phyloP scores from a whole-genome alignment of 2,888 invertebrate species.

The Cantharis rufa region DNA sequence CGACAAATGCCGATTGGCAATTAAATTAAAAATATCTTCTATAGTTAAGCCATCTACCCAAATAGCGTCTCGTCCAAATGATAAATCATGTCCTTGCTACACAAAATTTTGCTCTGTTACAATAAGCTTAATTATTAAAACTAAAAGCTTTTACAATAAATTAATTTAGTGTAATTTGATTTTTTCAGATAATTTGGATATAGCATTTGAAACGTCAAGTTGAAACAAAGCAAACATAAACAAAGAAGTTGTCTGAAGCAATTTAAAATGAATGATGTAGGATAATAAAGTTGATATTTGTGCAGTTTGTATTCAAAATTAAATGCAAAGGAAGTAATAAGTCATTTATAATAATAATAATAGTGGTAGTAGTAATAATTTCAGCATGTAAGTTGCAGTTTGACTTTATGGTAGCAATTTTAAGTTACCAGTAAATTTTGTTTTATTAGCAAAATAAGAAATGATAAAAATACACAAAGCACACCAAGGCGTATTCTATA shows the following conservation, averaged over 20 bases:
- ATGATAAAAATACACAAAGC: slow-evolving; percentile 29
- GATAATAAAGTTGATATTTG: slow-evolving; percentile 17
- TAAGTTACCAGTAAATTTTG: slow-evolving; percentile 30
- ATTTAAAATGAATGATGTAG: not conserved
- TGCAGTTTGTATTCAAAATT: slow-evolving; percentile 7
- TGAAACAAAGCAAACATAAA: not conserved
- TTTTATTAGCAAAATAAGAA: slow-evolving; percentile 32
- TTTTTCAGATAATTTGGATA: not conserved
- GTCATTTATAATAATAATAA: slow-evolving; percentile 16
- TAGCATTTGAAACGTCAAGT: not conserved
- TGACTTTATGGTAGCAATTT: slow-evolving; percentile 25
- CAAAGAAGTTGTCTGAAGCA: not conserved
- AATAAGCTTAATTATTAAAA: no score
- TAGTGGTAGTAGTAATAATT: not conserved
- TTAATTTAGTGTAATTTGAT: no score
- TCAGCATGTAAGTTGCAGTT: slow-evolving; percentile 12
- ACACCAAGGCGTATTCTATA: slow-evolving; percentile 20
- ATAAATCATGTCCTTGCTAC: no score
- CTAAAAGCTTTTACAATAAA: no score
- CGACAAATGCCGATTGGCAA: no score
- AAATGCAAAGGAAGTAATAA: slow-evolving; percentile 26
- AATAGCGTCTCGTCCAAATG: no score
- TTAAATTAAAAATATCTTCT: no score
- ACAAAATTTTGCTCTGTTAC: no score
- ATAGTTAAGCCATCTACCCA: no score